Percentiles rank a stretch among this genome's conserved stretches.
Evolutionary conservation across 2,888 invertebrate species (phyloP).

Genomic region (Leuctra nigra): DNA sequence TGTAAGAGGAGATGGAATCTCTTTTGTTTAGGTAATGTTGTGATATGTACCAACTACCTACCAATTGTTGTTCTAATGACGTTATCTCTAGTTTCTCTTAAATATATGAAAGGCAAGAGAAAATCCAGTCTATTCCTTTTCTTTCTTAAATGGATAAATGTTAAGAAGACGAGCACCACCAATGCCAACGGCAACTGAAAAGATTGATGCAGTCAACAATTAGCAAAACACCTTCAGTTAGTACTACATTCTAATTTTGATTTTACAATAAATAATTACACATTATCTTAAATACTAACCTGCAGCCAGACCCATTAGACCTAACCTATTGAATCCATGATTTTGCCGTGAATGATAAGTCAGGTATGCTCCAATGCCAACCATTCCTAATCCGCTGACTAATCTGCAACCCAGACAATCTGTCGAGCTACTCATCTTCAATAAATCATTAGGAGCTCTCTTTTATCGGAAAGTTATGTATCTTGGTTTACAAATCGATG

Average conservation of each 20-base stretch:
- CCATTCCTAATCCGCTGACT: background rate
- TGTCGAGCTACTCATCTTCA: background rate
- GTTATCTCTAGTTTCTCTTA: no score
- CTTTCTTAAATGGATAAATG: background rate
- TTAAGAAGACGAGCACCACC: conserved; percentile 1
- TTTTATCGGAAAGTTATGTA: no score
- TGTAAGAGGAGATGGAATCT: no score
- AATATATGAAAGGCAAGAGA: no score
- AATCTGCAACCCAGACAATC: conserved; percentile 12
- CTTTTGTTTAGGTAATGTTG: no score
- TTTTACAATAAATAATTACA: background rate
- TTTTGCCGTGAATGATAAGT: conserved; percentile 4
- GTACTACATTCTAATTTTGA: no score
- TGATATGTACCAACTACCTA: no score
- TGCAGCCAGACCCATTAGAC: conserved; percentile 1
- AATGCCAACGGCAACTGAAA: background rate
- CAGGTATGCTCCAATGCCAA: background rate
- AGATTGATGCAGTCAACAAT: background rate
- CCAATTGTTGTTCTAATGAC: no score
- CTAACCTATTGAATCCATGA: background rate
- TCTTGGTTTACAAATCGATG: no score
- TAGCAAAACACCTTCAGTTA: background rate
- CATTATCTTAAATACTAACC: background rate
- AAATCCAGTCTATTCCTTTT: background rate
- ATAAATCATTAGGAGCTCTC: no score